These are phyloP conservation scores for Peromyscus melanophrys DNA, from an alignment of 2,797 vertebrate genomes.

Conservation along the genomic window DNA sequence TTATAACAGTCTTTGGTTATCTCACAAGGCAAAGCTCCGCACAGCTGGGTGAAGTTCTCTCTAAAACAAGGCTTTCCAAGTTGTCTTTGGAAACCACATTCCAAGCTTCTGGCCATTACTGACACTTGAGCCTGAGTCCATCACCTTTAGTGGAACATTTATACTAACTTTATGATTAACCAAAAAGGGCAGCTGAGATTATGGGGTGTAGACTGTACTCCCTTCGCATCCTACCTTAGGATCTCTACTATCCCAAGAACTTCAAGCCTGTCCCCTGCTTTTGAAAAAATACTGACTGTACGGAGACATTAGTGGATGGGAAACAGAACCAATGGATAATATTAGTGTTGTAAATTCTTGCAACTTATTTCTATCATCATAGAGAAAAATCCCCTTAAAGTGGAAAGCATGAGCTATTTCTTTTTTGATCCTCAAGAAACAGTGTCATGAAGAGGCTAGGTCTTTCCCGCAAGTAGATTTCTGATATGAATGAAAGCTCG, in stretches of 20 bases:
- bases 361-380: not conserved
- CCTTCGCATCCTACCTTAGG: not conserved
- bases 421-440: conserved; percentile 34
- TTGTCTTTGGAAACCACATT: not conserved
- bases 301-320: not conserved
- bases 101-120: not conserved
- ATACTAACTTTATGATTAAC: not conserved
- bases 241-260: not conserved
- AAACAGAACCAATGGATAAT: not conserved
- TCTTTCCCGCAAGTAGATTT: not conserved
- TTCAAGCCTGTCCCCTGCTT: not conserved
- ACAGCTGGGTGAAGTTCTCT: not conserved
- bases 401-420: conserved; percentile 37
- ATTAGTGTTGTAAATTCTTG: not conserved
- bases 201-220: not conserved
- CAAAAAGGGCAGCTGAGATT: not conserved
- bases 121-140: not conserved
- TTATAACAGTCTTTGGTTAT: not conserved
- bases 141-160: not conserved
- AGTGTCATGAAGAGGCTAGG: not conserved
- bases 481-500: conserved; percentile 1
- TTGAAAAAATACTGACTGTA: conserved; percentile 32
- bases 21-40: not conserved
- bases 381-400: not conserved
- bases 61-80: not conserved